phyloP scores from a whole-genome alignment of 2,113 vertebrate genomes.

The Tursiops truncatus region DNA sequence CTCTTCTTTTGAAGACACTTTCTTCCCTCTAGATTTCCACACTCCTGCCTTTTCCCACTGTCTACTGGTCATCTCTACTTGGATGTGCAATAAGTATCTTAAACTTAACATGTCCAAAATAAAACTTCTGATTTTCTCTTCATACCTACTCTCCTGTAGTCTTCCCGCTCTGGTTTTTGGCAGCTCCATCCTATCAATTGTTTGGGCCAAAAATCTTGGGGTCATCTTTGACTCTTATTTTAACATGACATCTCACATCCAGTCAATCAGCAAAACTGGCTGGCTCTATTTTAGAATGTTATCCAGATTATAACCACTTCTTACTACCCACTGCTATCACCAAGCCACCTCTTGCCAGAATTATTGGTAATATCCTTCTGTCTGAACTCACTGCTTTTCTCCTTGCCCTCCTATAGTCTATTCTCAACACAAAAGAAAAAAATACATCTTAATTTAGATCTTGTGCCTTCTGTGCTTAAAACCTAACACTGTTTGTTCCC shows the following conservation, averaged over 20 bases:
- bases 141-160: neutral
- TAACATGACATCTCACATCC: neutral
- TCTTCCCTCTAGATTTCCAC: neutral
- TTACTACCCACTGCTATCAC: neutral
- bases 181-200: neutral
- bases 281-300: neutral
- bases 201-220: neutral
- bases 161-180: neutral
- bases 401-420: neutral
- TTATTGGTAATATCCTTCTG: neutral
- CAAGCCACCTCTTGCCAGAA: neutral
- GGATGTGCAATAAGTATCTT: neutral
- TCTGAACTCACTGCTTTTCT: neutral
- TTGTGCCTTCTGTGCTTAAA: neutral
- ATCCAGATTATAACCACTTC: neutral
- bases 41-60: neutral
- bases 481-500: neutral
- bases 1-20: neutral
- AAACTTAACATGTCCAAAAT: neutral
- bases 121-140: neutral
- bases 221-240: neutral
- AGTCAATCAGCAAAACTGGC: neutral
- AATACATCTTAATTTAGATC: neutral
- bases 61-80: neutral
- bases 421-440: neutral